A percentile compares a stretch with the other conserved stretches of the same genome.
These are phyloP conservation scores for Brotula barbata DNA, from an alignment of 2,797 vertebrate genomes.

Conservation along the genomic window DNA sequence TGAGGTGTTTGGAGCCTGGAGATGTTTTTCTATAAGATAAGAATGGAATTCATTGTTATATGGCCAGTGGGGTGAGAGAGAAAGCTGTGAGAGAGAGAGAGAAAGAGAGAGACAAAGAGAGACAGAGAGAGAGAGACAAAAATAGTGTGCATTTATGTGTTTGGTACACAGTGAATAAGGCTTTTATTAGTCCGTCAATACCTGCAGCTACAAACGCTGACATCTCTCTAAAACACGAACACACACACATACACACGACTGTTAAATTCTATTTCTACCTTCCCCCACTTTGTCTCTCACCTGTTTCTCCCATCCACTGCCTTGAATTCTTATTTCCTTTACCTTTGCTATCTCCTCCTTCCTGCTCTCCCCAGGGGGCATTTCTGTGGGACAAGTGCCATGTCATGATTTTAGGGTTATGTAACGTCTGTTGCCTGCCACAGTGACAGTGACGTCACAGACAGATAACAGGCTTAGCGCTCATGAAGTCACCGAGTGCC, in stretches of 20 bases:
- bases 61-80: not conserved
- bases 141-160: constrained; percentile 31
- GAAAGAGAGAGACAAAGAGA: not conserved
- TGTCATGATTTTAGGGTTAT: constrained; percentile 63
- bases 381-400: constrained; percentile 59
- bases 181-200: constrained; percentile 31
- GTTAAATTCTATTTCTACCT: constrained; percentile 31
- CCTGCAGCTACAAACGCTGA: constrained; percentile 33
- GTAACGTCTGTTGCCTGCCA: constrained; percentile 40
- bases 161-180: constrained; percentile 3
- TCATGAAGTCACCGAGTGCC: constrained; percentile 37
- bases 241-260: constrained; percentile 28
- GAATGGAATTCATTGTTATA: not conserved
- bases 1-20: not conserved
- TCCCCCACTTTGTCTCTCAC: not conserved
- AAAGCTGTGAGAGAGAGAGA: not conserved
- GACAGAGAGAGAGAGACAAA: not conserved
- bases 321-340: constrained; percentile 9
- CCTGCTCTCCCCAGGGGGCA: constrained; percentile 34
- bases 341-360: constrained; percentile 16
- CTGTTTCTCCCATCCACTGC: constrained; percentile 20
- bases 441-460: constrained; percentile 51
- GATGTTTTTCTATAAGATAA: constrained; percentile 9
- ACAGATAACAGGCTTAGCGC: constrained; percentile 63
- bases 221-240: constrained; percentile 24